A percentile compares a stretch with the other conserved stretches of the same genome.
These are phyloP conservation scores for Cryptocheilus praepositus DNA, from an alignment of 2,888 invertebrate genomes.

Conservation along the genomic window DNA sequence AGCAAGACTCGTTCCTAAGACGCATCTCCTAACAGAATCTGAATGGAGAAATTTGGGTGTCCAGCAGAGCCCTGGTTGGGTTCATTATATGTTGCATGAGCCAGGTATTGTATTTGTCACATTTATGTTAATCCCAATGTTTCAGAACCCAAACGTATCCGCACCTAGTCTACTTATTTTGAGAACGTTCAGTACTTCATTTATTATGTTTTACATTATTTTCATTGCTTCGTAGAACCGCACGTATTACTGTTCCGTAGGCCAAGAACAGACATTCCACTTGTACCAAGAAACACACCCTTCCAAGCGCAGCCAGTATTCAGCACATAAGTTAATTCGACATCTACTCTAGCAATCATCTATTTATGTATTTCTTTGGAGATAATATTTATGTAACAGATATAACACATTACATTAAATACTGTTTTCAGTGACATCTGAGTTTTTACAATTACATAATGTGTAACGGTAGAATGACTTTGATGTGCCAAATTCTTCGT, in stretches of 20 bases:
- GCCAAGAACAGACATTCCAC: slow-evolving; percentile 68
- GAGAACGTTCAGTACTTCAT: no score
- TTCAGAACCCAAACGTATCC: not conserved
- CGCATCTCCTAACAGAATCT: slow-evolving; percentile 94
- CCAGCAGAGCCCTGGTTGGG: slow-evolving; percentile 94
- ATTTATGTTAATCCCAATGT: not conserved
- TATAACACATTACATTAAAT: no score
- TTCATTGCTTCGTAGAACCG: slow-evolving; percentile 79
- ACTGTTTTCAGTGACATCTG: no score
- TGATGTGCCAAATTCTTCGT: no score
- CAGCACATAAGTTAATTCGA: no score
- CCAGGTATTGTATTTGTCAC: slow-evolving; percentile 77
- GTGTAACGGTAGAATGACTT: no score
- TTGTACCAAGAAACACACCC: slow-evolving; percentile 18
- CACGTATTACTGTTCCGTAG: slow-evolving; percentile 90
- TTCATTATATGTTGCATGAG: slow-evolving; percentile 93
- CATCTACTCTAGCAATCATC: no score
- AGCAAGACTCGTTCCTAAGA: slow-evolving; percentile 89
- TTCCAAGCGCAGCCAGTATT: slow-evolving; percentile 10
- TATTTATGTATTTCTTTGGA: no score
- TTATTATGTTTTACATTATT: no score
- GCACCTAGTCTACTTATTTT: no score
- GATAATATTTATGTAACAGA: no score
- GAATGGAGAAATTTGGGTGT: slow-evolving; percentile 97
- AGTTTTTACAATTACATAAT: no score